Conservation (phyloP, 2,113 vertebrate genomes). For the Nerophis ophidion region DNA sequence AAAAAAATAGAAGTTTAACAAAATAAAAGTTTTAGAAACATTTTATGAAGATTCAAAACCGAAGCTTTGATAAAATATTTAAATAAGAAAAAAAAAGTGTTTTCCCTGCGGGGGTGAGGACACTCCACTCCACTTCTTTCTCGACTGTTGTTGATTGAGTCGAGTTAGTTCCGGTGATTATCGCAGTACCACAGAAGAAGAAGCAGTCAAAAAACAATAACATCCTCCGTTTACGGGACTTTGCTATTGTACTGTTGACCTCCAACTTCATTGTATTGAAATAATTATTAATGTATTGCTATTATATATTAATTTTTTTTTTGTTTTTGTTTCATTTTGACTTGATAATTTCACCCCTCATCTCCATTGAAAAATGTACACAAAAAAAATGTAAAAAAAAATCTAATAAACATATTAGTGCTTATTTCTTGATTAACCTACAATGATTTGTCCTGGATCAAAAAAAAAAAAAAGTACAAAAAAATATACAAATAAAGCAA, state of each 20-base stretch:
- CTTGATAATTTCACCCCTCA: slow-evolving; percentile 56
- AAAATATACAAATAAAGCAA: slow-evolving; percentile 70
- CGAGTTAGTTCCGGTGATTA: slow-evolving; percentile 75
- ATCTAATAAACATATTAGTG: slow-evolving; percentile 53
- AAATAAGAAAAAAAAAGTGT: slow-evolving; percentile 69
- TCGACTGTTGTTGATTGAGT: slow-evolving; percentile 73
- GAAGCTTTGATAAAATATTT: slow-evolving; percentile 80
- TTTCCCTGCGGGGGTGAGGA: slow-evolving; percentile 63
- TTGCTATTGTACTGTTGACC: slow-evolving; percentile 62
- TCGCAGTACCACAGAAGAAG: slow-evolving; percentile 59
- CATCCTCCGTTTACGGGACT: slow-evolving; percentile 56
- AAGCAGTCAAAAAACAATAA: slow-evolving; percentile 54
- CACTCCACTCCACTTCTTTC: slow-evolving; percentile 61
- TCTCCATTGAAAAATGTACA: slow-evolving; percentile 59
- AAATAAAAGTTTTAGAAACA: slow-evolving; percentile 72
- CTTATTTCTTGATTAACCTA: slow-evolving; percentile 74
- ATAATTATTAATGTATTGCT: slow-evolving; percentile 75
- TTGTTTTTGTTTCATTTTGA: slow-evolving; percentile 66
- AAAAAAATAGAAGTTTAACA: slow-evolving; percentile 55
- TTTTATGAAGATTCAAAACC: slow-evolving; percentile 71
- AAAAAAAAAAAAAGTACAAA: slow-evolving; percentile 22
- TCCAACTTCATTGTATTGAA: slow-evolving; percentile 72
- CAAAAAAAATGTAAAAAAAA: slow-evolving; percentile 39
- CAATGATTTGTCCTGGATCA: slow-evolving; percentile 72
- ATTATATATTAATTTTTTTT: slow-evolving; percentile 66